These are phyloP conservation scores for Glaucopsyche alexis DNA, from an alignment of 2,888 invertebrate genomes.

Conservation along the genomic window DNA sequence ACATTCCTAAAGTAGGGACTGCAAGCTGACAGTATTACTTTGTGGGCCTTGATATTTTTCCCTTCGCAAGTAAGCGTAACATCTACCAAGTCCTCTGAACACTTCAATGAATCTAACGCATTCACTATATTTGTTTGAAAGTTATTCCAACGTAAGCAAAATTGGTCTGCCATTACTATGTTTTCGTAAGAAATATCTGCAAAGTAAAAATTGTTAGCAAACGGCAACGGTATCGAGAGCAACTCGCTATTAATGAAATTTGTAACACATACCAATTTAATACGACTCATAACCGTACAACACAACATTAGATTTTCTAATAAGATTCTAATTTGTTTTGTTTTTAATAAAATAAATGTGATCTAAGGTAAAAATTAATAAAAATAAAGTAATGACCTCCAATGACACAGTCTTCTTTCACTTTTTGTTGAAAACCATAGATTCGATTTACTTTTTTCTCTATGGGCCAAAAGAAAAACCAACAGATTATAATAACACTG, in stretches of 20 bases:
- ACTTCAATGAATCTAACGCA: conserved; percentile 84
- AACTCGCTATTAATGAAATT: conserved; percentile 30
- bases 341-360: conserved; percentile 37
- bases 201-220: conserved; percentile 45
- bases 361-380: conserved; percentile 54
- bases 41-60: conserved; percentile 85
- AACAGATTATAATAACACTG: not conserved
- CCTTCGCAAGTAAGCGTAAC: conserved; percentile 87
- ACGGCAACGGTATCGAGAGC: conserved; percentile 32
- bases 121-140: conserved; percentile 85
- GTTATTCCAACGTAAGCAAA: conserved; percentile 88
- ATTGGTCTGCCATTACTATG: conserved; percentile 82
- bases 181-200: conserved; percentile 50
- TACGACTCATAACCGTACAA: conserved; percentile 37
- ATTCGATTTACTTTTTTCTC: not conserved
- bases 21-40: conserved; percentile 87
- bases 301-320: conserved; percentile 39
- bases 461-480: not conserved
- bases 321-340: conserved; percentile 35
- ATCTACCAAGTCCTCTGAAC: conserved; percentile 85
- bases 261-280: conserved; percentile 37
- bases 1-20: conserved; percentile 87
- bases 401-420: conserved; percentile 67
- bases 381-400: conserved; percentile 78
- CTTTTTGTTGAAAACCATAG: conserved; percentile 46